Evolutionary conservation across 92 coral and sea anemone genomes (phyloP), one percentile per base, ranked within the genome.

Genomic region (Meandrina meandrites): DNA sequence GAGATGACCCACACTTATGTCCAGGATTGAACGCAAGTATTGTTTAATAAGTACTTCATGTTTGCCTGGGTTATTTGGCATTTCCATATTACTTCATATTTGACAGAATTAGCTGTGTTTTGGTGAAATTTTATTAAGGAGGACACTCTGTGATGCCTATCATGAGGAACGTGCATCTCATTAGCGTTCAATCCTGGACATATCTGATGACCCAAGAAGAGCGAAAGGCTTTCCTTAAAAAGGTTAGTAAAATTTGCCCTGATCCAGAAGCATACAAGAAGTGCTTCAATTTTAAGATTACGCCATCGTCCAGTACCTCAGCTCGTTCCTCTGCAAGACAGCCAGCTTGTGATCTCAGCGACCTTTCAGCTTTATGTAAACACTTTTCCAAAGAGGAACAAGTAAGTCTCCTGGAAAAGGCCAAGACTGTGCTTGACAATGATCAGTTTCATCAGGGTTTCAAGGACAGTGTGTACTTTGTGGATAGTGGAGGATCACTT

Each of bases 401-500:
- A 27, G 79, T 60, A 1, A 54, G 88, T 88, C 88, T 84, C 69
- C 60, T 88, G 21, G 91, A 88, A 34, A 88, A 75, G 17, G 87
- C 67, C 17, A 82, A 81, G 72, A 60, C 76, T 31, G 35, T 83
- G 28, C 80, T 82, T 32, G n/a, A 36, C 34, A 88, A 88, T 75
- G 74, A 66, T 1, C 31, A 42, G 19, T 82, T 81, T 60, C 64
- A 91, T 14, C 50, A 80, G 45, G 94, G 91, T 4, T 91, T 84
- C 68, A 60, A 88, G 76, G 94, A 88, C 30, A 31, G 75, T 36
- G 89, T 45, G 4, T 91, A 68, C 86, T 71, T 91, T 74, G 91
- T 88, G 30, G 91, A 84, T 76, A 88, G 94, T 84, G 94, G 86
- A 73, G 91, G 86, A 57, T 57, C 72, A 50, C 83, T 79, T 30